Base-by-base conservation (phyloP, 2,113 vertebrate genomes). In the Sinocyclocheilus anshuiensis region DNA sequence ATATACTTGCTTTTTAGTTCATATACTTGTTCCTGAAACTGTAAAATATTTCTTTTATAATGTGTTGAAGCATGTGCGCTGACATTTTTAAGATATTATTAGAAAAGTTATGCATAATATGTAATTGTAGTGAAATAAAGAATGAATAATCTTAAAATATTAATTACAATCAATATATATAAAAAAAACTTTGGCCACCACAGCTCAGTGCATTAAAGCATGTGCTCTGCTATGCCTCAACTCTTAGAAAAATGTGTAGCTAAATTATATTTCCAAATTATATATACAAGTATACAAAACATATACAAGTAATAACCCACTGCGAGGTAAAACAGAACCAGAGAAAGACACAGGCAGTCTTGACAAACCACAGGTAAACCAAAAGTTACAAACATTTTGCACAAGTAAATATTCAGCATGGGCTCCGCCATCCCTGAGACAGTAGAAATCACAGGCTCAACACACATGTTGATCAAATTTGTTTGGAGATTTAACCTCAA, bases 371-470 rank as follows among this genome's bases (percentile, higher is more conserved):
- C 71, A 39, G 24, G 12, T 39, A 53, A 15, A 26, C 4, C 20
- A 78, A 12, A 61, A 84, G 24, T 63, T 29, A 53, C 6, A 65
- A 26, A 61, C 20, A 59, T 8, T 53, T 81, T 81, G 42, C 67
- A 63, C 57, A 87, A 87, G 82, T 87, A 83, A 89, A 87, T 78
- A 87, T 84, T 87, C 85, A 89, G 85, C 85, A 84, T 77, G 81
- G 63, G n/a, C 63, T 36, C 75, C 77, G 74, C 36, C 83, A 84
- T 72, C 53, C 7, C 42, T 84, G 69, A 88, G 59, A 79, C 39
- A 76, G 72, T 85, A 79, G 83, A 89, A 83, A 86, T 87, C 79
- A 85, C 86, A 29, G 63, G 75, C 77, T 36, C 83, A 72, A 76
- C 80, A 80, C 75, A 82, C 67, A 84, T 76, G 79, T 84, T 87